These are phyloP conservation scores for Stenchaetothrips biformis DNA, from an alignment of 2,888 invertebrate genomes.

Conservation along the genomic window DNA sequence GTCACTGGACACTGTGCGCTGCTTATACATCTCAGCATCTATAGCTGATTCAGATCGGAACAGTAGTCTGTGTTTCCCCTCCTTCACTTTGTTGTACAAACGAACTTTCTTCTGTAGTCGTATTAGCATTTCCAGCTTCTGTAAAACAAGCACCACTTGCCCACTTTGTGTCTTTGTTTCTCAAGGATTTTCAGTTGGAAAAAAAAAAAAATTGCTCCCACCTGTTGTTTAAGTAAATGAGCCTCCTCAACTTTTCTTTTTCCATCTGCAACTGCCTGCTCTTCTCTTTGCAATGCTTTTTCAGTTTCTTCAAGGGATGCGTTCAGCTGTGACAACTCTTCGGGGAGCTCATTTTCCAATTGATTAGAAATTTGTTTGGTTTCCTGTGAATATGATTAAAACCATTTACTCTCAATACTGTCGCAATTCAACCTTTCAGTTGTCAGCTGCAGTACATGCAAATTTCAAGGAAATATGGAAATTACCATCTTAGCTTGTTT, in stretches of 20 bases:
- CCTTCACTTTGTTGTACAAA: conserved; percentile 51
- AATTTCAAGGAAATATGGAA: conserved; percentile 27
- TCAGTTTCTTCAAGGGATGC: conserved; percentile 44
- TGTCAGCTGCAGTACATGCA: neutral
- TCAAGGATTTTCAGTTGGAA: neutral
- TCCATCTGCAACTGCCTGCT: conserved; percentile 38
- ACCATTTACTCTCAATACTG: neutral
- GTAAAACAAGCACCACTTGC: conserved; percentile 37
- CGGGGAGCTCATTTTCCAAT: neutral
- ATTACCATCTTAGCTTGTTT: conserved; percentile 52
- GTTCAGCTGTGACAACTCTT: neutral
- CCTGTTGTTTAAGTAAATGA: conserved; percentile 18
- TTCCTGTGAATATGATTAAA: neutral
- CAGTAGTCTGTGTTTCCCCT: conserved; percentile 45
- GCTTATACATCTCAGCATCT: conserved; percentile 54
- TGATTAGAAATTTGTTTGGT: neutral
- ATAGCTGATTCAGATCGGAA: conserved; percentile 50
- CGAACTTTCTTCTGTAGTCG: conserved; percentile 65
- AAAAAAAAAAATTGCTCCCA: neutral
- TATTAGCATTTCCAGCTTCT: conserved; percentile 58
- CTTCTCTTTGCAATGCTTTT: conserved; percentile 44
- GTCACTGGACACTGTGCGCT: conserved; percentile 54
- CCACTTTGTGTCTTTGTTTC: conserved; percentile 3
- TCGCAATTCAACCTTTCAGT: too few relatives aligned
- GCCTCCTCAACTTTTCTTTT: neutral